These are phyloP conservation scores for Monochamus alternatus DNA, from an alignment of 2,888 invertebrate genomes.

Conservation along the genomic window DNA sequence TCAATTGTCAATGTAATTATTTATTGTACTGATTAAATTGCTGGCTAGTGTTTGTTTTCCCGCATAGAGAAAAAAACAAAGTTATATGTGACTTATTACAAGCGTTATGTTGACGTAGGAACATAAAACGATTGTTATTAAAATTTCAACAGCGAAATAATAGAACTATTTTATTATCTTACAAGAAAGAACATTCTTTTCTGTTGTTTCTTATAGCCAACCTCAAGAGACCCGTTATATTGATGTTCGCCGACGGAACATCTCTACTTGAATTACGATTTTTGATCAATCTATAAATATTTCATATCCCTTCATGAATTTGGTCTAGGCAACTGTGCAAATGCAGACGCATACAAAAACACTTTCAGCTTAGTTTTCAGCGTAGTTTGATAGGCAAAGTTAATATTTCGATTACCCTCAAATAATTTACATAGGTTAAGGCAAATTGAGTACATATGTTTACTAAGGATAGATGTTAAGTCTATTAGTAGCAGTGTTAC, in stretches of 20 bases:
- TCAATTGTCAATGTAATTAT: no score
- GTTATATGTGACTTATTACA: slow-evolving; percentile 23
- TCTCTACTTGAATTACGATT: slow-evolving; percentile 56
- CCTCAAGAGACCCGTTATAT: slow-evolving; percentile 55
- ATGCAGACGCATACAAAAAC: slow-evolving; percentile 27
- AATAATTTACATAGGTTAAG: no score
- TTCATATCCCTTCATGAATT: slow-evolving; percentile 56
- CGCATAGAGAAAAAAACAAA: slow-evolving; percentile 11
- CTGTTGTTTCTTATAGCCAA: slow-evolving; percentile 55
- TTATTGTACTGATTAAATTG: no score
- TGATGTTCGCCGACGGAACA: slow-evolving; percentile 53
- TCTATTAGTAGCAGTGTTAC: no score
- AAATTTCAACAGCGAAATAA: slow-evolving; percentile 61
- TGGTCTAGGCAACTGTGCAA: slow-evolving; percentile 43
- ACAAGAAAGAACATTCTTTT: slow-evolving; percentile 49
- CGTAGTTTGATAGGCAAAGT: slow-evolving; percentile 9
- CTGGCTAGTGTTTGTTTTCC: no score
- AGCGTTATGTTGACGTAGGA: slow-evolving; percentile 17
- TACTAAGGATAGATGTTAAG: no score
- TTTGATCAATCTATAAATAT: slow-evolving; percentile 59
- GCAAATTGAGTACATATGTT: no score
- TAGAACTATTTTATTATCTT: slow-evolving; percentile 61
- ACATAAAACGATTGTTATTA: slow-evolving; percentile 55
- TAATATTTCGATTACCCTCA: neutral
- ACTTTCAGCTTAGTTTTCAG: neutral